Base-by-base conservation (phyloP, 53 echinoderm and acorn worm genomes). In the Antedon mediterranea region DNA sequence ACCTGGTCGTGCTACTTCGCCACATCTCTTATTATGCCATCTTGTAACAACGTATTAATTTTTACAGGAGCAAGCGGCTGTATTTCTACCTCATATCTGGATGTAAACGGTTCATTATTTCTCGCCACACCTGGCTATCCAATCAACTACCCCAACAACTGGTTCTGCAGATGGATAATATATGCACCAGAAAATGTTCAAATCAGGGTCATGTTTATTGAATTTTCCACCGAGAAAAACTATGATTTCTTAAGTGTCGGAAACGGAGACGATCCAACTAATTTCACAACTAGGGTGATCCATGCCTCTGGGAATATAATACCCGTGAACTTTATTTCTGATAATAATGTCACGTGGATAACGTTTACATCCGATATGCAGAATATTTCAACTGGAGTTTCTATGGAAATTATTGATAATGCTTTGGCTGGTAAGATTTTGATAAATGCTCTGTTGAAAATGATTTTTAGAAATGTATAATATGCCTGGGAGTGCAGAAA, bases 301-400 rank as follows among this genome's bases (percentile, higher is more conserved):
- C 80, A 89, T 43, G 87, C 78, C 31, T 94, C 95, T 0, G 95
- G 95, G 3, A 78, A 75, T 72, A 73, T 74, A 33, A 85, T 89
- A 74, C 95, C 95, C 3, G 82, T 83, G 28, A 89, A 89, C 79
- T 89, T 94, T 85, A 84, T 84, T 31, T 87, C 95, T 18, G 43
- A 43, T 3, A 32, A 85, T 18, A 89, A 89, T 71, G 31, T 83
- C 37, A 78, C 89, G 6, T 94, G 95, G 95, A 77, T 94, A 11
- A 82, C 85, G 20, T 94, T 94, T 71, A 87, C 77, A 18, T 73
- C 91, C 1, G 89, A 91, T 37, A 76, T 72, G 31, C 79, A 78
- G 7, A 85, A 83, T 4, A 32, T 75, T 3, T 82, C 81, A 74
- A 75, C 87, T 34, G 95, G 95, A 4, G 91, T 94, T 78, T 78